Evolutionary conservation across 2,888 invertebrate species (phyloP).

Genomic region (Leucoma salicis): DNA sequence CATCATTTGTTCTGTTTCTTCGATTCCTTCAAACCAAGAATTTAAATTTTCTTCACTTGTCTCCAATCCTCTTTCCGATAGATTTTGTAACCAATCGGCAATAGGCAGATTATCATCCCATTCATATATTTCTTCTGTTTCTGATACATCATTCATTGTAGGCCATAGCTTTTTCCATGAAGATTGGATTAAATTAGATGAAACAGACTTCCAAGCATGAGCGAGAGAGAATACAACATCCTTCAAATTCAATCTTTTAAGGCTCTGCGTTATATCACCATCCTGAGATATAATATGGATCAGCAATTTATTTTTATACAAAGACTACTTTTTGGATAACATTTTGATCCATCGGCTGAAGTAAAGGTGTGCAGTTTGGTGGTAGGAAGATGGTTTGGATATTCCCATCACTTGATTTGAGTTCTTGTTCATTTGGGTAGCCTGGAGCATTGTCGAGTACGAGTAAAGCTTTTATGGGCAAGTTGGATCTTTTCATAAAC

Average conservation of each 20-base stretch:
- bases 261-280: neutral
- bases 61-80: constrained; percentile 36
- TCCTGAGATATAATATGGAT: constrained; percentile 22
- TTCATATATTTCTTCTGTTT: constrained; percentile 28
- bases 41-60: constrained; percentile 27
- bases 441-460: constrained; percentile 38
- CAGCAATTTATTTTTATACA: constrained; percentile 33
- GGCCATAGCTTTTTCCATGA: constrained; percentile 39
- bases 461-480: constrained; percentile 33
- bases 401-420: constrained; percentile 38
- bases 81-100: constrained; percentile 31
- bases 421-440: constrained; percentile 37
- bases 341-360: neutral
- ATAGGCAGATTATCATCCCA: constrained; percentile 31
- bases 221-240: constrained; percentile 34
- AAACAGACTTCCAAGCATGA: constrained; percentile 34
- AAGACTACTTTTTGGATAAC: neutral
- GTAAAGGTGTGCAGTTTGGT: neutral
- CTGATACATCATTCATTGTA: constrained; percentile 32
- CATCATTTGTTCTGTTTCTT: constrained; percentile 28
- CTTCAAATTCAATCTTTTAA: constrained; percentile 29
- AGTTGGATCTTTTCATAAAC: constrained; percentile 34
- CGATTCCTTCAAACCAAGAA: constrained; percentile 25
- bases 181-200: constrained; percentile 28
- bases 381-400: constrained; percentile 33